Conservation (phyloP, 2,888 invertebrate species). For the Leptinotarsa rubiginosa region DNA sequence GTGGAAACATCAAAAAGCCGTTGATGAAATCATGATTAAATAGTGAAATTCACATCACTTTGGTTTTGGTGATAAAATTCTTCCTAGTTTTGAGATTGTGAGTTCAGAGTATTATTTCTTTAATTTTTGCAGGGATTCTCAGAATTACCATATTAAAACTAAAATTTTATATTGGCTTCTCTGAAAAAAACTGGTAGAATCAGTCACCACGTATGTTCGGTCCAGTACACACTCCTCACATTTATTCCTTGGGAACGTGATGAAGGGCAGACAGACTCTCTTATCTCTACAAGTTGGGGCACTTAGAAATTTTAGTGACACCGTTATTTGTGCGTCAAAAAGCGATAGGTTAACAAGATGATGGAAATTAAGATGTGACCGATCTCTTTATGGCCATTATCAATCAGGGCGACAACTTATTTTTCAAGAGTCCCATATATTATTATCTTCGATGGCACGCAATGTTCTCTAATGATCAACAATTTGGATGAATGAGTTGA, state of each 20-base stretch:
- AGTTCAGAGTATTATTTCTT: no score
- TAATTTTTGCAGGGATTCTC: no score
- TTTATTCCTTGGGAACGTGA: conserved; percentile 42
- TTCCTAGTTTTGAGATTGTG: no score
- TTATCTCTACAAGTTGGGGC: conserved; percentile 64
- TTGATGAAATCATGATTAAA: no score
- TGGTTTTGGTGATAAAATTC: no score
- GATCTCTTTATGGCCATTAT: conserved; percentile 55
- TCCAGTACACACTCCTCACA: conserved; percentile 33
- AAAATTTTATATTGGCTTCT: no score
- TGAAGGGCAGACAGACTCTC: conserved; percentile 44
- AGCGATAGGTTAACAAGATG: conserved; percentile 57
- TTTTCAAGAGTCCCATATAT: conserved; percentile 1
- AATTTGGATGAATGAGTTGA: conserved; percentile 2
- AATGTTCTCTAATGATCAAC: conserved; percentile 15
- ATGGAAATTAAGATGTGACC: conserved; percentile 60
- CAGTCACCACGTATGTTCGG: conserved; percentile 3
- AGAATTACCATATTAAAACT: no score
- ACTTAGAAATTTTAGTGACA: conserved; percentile 57
- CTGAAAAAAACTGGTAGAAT: no score
- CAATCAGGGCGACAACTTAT: conserved; percentile 57
- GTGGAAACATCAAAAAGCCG: no score
- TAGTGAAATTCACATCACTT: no score
- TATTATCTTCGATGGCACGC: conserved; percentile 17
- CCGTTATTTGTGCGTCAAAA: conserved; percentile 49